These are phyloP conservation scores for Echinometra lucunter DNA, from an alignment of 53 echinoderm and acorn worm genomes.

Conservation along the genomic window DNA sequence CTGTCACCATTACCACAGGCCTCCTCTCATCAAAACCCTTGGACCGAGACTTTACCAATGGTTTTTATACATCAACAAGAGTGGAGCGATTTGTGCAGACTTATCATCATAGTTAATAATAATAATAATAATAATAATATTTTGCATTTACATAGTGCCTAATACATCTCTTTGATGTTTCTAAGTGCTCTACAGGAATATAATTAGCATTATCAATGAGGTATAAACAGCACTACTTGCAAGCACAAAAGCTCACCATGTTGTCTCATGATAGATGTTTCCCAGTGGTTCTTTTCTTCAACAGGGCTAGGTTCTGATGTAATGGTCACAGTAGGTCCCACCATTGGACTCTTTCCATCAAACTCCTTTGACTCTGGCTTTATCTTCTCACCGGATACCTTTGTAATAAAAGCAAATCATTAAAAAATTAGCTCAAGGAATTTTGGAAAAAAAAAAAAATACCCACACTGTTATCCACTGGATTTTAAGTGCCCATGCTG, in stretches of 20 bases:
- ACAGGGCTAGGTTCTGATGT: slow-evolving; percentile 91
- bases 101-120: too few relatives aligned
- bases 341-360: slow-evolving; percentile 46
- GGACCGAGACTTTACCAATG: slow-evolving; percentile 30
- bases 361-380: slow-evolving; percentile 33
- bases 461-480: not conserved
- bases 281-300: slow-evolving; percentile 83
- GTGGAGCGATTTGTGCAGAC: too few relatives aligned
- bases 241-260: slow-evolving; percentile 26
- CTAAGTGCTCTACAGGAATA: too few relatives aligned
- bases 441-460: not conserved
- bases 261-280: slow-evolving; percentile 59
- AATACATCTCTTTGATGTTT: too few relatives aligned
- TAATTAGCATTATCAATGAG: too few relatives aligned
- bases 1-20: slow-evolving; percentile 84
- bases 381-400: slow-evolving; percentile 20
- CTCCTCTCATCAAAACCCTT: not conserved
- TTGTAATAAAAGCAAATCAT: not conserved
- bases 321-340: slow-evolving; percentile 92
- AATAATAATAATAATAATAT: too few relatives aligned
- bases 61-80: too few relatives aligned
- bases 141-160: too few relatives aligned
- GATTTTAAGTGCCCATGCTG: too few relatives aligned
- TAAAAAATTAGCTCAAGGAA: not conserved
- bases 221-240: too few relatives aligned